Evolutionary conservation across 2,113 vertebrate species (phyloP).

Genomic region (Aplodontia rufa): DNA sequence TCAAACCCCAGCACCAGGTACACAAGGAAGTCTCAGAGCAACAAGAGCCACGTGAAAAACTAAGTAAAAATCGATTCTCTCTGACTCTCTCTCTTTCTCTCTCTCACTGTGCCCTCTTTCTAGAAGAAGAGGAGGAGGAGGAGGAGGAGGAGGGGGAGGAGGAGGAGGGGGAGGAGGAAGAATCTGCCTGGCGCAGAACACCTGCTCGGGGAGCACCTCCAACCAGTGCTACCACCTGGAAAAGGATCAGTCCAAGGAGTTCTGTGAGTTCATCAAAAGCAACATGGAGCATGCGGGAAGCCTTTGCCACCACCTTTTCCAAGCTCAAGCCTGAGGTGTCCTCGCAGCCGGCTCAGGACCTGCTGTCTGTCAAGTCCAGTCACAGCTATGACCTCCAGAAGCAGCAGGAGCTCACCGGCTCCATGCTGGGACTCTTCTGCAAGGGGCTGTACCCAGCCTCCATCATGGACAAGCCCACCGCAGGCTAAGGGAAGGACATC

Average conservation of each 20-base stretch:
- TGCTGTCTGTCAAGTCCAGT: constrained; percentile 73
- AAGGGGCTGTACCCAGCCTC: too few relatives aligned
- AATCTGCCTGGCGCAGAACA: too few relatives aligned
- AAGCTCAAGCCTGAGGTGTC: constrained; percentile 86
- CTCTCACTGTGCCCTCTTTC: too few relatives aligned
- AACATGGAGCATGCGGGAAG: constrained; percentile 92
- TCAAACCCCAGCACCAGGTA: too few relatives aligned
- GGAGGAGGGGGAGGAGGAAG: too few relatives aligned
- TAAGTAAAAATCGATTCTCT: too few relatives aligned
- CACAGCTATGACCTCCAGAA: constrained; percentile 80
- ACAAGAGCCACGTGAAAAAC: too few relatives aligned
- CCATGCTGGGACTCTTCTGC: constrained; percentile 89
- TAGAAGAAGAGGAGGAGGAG: too few relatives aligned
- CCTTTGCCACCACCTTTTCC: constrained; percentile 87
- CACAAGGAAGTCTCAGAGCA: too few relatives aligned
- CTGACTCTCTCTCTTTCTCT: too few relatives aligned
- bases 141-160: too few relatives aligned
- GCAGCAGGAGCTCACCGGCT: constrained; percentile 88
- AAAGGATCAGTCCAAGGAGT: constrained; percentile 91
- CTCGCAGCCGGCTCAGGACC: constrained; percentile 69
- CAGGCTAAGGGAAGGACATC: constrained; percentile 87
- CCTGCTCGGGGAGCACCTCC: constrained; percentile 94
- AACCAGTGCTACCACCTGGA: constrained; percentile 94
- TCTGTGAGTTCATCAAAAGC: constrained; percentile 91
- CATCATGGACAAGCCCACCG: too few relatives aligned